These are phyloP conservation scores for Scaptomyza montana DNA, from an alignment of 1,140 invertebrate species.

Conservation along the genomic window DNA sequence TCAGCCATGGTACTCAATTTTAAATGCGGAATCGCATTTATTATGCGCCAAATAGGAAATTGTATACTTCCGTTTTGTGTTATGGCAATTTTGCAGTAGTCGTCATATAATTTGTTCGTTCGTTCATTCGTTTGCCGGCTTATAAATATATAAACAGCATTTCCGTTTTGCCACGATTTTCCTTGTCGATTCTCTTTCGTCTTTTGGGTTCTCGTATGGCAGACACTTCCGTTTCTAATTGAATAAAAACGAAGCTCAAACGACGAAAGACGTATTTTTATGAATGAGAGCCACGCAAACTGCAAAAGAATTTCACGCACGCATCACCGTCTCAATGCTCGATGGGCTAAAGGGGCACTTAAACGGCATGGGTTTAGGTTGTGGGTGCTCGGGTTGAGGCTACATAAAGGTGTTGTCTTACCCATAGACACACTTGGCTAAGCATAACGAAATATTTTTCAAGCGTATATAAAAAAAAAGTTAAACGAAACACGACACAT, in stretches of 20 bases:
- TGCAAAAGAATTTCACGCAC: constrained; percentile 67
- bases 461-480: constrained; percentile 25
- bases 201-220: constrained; percentile 35
- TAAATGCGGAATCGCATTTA: constrained; percentile 61
- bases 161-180: constrained; percentile 62
- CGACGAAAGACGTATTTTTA: constrained; percentile 41
- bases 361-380: too few relatives aligned
- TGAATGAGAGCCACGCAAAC: constrained; percentile 63
- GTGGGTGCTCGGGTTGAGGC: background rate
- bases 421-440: constrained; percentile 73
- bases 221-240: constrained; percentile 76
- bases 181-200: background rate
- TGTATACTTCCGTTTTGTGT: constrained; percentile 76
- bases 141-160: constrained; percentile 67
- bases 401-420: constrained; percentile 66
- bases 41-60: constrained; percentile 76
- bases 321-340: constrained; percentile 44
- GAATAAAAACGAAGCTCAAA: constrained; percentile 16
- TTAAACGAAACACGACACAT: constrained; percentile 7
- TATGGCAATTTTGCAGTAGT: constrained; percentile 72
- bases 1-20: constrained; percentile 35
- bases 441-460: constrained; percentile 69
- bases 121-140: constrained; percentile 12
- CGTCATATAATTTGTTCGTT: background rate
- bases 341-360: background rate